phyloP scores from a whole-genome alignment of 2,113 vertebrate genomes.

The Grammomys surdaster region DNA sequence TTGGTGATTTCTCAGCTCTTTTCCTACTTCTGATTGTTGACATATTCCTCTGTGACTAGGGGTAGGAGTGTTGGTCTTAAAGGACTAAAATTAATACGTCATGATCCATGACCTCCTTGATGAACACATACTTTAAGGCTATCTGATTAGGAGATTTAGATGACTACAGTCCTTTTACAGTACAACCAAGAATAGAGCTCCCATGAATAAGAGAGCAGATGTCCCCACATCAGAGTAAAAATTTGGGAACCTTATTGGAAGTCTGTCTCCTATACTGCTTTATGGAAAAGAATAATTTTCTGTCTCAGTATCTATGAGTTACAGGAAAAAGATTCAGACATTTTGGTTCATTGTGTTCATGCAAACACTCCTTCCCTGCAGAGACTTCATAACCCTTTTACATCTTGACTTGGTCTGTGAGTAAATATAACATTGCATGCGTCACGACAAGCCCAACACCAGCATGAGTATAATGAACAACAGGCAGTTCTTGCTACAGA shows the following conservation, averaged over 20 bases:
- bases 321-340: background rate
- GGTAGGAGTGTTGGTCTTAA: background rate
- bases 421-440: background rate
- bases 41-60: background rate
- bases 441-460: background rate
- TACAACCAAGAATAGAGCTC: background rate
- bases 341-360: background rate
- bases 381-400: background rate
- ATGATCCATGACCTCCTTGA: background rate
- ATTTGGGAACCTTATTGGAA: background rate
- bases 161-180: background rate
- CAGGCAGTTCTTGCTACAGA: background rate
- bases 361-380: background rate
- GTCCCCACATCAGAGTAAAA: background rate
- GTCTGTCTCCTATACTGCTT: background rate
- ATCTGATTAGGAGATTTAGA: background rate
- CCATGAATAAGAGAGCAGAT: background rate
- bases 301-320: background rate
- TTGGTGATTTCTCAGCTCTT: background rate
- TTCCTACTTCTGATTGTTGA: background rate
- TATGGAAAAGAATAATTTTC: background rate
- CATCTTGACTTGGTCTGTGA: conserved; percentile 39
- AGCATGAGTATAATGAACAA: background rate
- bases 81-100: background rate
- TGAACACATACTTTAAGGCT: background rate